These are phyloP conservation scores for Thinocorus orbignyianus DNA, from an alignment of 2,113 vertebrate genomes.

Conservation along the genomic window DNA sequence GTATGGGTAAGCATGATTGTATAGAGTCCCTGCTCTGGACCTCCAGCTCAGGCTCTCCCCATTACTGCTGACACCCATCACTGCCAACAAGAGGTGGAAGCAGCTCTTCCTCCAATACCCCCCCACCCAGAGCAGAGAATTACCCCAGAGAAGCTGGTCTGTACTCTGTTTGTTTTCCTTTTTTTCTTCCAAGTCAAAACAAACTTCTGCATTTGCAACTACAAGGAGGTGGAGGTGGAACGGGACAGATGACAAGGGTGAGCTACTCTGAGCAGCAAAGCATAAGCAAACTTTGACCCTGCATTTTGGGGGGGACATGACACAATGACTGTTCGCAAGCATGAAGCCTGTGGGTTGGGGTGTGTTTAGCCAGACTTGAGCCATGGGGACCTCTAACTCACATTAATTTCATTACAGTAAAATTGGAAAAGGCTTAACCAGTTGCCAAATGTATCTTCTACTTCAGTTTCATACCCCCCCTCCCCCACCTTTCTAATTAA, in stretches of 20 bases:
- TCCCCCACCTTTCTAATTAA: neutral
- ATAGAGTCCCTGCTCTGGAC: neutral
- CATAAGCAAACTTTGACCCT: neutral
- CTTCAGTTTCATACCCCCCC: neutral
- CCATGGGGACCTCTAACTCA: neutral
- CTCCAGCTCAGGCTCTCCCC: neutral
- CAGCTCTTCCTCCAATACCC: neutral
- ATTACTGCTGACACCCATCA: fast-evolving
- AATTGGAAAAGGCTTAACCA: neutral
- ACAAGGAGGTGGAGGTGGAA: neutral
- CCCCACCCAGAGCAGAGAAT: neutral
- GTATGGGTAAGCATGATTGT: neutral
- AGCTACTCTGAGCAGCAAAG: neutral
- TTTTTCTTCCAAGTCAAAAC: neutral
- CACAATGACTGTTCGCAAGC: neutral
- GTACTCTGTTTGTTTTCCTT: neutral
- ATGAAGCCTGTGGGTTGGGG: neutral
- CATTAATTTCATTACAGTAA: neutral
- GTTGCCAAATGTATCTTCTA: neutral
- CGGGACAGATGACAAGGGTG: neutral
- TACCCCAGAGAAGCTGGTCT: neutral
- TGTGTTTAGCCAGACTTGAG: neutral
- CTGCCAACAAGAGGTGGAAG: neutral
- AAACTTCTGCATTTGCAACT: neutral
- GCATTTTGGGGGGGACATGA: neutral